Evolutionary conservation across 2,113 vertebrate genomes (phyloP).

Genomic region (Himantopus leucocephalus): DNA sequence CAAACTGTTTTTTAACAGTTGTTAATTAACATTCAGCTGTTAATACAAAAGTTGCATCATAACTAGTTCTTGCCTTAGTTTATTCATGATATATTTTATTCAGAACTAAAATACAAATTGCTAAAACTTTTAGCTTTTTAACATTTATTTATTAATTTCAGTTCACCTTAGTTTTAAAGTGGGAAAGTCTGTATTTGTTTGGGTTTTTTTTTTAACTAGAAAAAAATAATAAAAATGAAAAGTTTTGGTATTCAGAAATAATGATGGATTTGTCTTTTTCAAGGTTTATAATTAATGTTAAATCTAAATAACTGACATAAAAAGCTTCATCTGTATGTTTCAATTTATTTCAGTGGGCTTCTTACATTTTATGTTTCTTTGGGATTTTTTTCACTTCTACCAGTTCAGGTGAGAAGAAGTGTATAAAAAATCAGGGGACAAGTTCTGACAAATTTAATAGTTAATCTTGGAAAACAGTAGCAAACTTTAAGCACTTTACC

Average conservation of each 20-base stretch:
- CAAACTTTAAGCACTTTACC: background rate
- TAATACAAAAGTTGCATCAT: background rate
- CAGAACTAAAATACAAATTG: background rate
- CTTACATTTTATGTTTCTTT: background rate
- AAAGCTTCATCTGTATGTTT: background rate
- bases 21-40: background rate
- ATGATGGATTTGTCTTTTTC: background rate
- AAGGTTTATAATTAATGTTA: background rate
- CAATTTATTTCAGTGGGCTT: background rate
- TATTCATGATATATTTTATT: background rate
- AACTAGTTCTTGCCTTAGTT: fast-evolving
- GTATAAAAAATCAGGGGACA: background rate
- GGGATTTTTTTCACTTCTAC: fast-evolving
- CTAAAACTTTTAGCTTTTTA: background rate
- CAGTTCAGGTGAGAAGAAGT: background rate
- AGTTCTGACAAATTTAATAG: background rate
- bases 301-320: background rate
- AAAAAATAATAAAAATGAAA: background rate
- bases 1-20: background rate
- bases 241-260: background rate
- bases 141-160: background rate
- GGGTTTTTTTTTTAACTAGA: background rate
- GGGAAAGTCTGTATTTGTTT: background rate
- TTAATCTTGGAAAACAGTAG: background rate
- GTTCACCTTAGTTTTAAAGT: background rate